A percentile compares a stretch with the other conserved stretches of the same genome.
phyloP scores from a whole-genome alignment of 1,140 invertebrate genomes.

The Caenorhabditis brenneri region DNA sequence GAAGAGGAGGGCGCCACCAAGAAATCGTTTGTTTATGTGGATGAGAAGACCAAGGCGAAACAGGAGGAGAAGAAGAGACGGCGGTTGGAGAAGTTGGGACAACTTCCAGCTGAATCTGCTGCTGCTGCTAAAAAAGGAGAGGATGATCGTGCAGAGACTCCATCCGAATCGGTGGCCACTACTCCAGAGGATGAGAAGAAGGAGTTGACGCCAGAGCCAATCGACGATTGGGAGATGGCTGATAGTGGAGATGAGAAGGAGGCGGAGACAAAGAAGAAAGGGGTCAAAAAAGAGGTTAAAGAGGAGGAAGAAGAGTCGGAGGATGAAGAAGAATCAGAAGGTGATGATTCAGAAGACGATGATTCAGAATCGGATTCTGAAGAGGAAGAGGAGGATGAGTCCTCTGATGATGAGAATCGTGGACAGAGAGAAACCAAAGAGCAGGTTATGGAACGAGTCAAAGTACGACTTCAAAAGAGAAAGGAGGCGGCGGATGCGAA shows the following conservation, averaged over 20 bases:
- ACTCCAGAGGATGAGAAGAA: conserved; percentile 13
- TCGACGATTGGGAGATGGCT: conserved; percentile 53
- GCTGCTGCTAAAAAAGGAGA: neutral
- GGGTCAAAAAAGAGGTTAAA: neutral
- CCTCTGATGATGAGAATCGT: conserved; percentile 57
- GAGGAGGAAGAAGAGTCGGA: neutral
- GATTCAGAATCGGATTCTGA: conserved; percentile 42
- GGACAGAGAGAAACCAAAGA: conserved; percentile 60
- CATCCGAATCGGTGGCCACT: neutral
- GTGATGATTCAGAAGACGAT: conserved; percentile 30
- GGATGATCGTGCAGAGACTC: neutral
- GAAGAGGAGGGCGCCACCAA: conserved; percentile 10
- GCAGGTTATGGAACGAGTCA: conserved; percentile 45
- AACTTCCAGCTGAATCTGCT: too few relatives aligned
- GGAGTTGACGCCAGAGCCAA: neutral
- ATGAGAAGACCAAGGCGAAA: conserved; percentile 46
- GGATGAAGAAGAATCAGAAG: conserved; percentile 55
- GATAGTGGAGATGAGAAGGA: conserved; percentile 3
- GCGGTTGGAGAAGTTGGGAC: conserved; percentile 33
- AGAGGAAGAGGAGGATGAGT: conserved; percentile 44
- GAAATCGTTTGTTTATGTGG: conserved; percentile 41
- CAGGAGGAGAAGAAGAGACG: conserved; percentile 32
- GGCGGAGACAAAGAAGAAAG: neutral
- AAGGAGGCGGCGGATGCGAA: conserved; percentile 77
- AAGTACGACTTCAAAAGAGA: conserved; percentile 74